Evolutionary conservation across 2,113 vertebrate species (phyloP), one percentile per base, ranked within the genome.

Genomic region (Benitochromis conjunctus): DNA sequence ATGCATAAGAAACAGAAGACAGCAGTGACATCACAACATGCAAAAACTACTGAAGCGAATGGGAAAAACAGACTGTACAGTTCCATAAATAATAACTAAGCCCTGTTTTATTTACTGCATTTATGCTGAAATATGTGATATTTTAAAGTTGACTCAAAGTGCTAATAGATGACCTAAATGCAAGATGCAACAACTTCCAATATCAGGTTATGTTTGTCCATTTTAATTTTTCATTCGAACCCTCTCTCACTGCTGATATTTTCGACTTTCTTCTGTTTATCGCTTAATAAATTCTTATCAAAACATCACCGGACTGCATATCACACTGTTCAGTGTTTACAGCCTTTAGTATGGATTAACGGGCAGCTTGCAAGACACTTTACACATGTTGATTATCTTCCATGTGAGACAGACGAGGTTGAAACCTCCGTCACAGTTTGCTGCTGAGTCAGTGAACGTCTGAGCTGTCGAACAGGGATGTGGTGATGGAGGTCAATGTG

Each of bases 381-480:
- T 69, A 43, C 64, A 69, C 38, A 43, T 69, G 36, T 69, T 69
- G 64, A 43, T 43, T 16, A 69, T 69, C 38, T 53, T 53, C 29
- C 56, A 13, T 16, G 26, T 54, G 60, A 58, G 26, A 51, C 55
- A 13, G 26, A 41, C 14, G 19, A 66, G 2, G 16, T 43, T 29
- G 51, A 58, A 74, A 57, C 66, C 81, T 76, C 9, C 26, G 9
- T 66, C 58, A 51, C n/a, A 43, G 34, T 71, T 48, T 71, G 9
- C 76, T 64, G 71, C 84, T 80, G 79, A 84, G 82, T 83, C 84
- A 74, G 81, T 48, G 5, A 43, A 87, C 46, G 48, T 58, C 71
- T 11, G 54, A 74, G 64, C 26, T 1, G 34, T 48, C 3, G 31
- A 76, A 34, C 26, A 1, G 48, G 54, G 58, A 83, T 21, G 74